Evolutionary conservation across 1,140 invertebrate genomes (phyloP).

Genomic region (Arctopsyche grandis): DNA sequence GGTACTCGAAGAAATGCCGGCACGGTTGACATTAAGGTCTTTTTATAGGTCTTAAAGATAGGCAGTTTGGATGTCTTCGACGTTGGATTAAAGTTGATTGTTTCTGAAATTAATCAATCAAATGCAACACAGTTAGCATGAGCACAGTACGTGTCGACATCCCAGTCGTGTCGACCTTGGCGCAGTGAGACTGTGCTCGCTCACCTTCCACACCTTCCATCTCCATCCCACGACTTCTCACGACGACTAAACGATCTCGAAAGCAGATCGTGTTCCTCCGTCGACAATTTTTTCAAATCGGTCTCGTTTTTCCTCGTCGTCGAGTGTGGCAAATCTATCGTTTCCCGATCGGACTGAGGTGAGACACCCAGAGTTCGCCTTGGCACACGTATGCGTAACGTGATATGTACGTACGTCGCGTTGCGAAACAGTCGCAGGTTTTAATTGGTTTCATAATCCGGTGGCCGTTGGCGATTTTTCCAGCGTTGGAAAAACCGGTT

Average conservation of each 20-base stretch:
- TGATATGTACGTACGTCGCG: background rate
- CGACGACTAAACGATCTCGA: background rate
- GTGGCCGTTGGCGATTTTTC: constrained; percentile 22
- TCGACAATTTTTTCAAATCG: background rate
- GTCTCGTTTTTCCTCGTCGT: background rate
- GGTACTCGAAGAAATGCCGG: no score
- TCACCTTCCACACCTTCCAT: constrained; percentile 42
- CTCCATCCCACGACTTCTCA: constrained; percentile 32
- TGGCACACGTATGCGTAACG: background rate
- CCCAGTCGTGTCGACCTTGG: constrained; percentile 53
- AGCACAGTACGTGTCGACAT: constrained; percentile 20
- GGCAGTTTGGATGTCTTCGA: no score
- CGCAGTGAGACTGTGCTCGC: constrained; percentile 45
- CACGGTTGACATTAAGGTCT: no score
- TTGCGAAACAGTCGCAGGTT: constrained; percentile 19
- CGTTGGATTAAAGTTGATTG: no score
- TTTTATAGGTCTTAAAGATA: no score
- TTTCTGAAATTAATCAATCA: no score
- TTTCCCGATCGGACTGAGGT: background rate
- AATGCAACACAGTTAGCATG: no score
- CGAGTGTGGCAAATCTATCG: background rate
- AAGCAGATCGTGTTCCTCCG: background rate
- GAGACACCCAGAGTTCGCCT: background rate
- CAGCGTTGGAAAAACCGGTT: background rate
- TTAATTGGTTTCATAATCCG: constrained; percentile 25